These are phyloP conservation scores for Ophiothrix spiculata DNA, from an alignment of 35 echinoderm and acorn worm genomes.

Conservation along the genomic window DNA sequence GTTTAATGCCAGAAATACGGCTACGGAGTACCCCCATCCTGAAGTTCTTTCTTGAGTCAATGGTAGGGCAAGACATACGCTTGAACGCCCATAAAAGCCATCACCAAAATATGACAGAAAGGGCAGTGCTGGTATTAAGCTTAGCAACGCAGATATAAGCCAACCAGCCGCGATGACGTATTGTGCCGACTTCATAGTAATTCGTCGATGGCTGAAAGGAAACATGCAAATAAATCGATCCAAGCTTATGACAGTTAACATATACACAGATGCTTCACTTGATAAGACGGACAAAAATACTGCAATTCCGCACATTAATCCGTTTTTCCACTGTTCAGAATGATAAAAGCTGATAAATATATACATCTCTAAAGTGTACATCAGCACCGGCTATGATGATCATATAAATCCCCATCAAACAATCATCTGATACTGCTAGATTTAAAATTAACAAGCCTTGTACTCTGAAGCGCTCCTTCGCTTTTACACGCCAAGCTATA, in stretches of 20 bases:
- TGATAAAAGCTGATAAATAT: constrained; percentile 52
- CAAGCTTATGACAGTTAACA: constrained; percentile 71
- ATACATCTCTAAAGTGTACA: constrained; percentile 52
- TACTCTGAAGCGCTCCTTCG: constrained; percentile 43
- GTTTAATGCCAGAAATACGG: constrained; percentile 43
- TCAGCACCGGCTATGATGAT: constrained; percentile 79
- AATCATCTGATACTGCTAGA: constrained; percentile 69
- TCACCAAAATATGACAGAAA: constrained; percentile 11
- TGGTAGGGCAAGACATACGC: constrained; percentile 49
- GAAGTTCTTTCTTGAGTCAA: constrained; percentile 19
- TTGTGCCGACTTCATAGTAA: constrained; percentile 31
- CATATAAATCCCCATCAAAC: constrained; percentile 95
- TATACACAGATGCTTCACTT: constrained; percentile 80
- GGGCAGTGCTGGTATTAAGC: constrained; percentile 25
- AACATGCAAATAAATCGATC: constrained; percentile 84
- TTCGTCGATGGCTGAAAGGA: constrained; percentile 25
- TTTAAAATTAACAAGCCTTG: constrained; percentile 80
- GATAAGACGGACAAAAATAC: constrained; percentile 66
- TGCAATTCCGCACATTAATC: constrained; percentile 53
- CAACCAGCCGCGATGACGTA: constrained; percentile 23
- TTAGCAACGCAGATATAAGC: constrained; percentile 20
- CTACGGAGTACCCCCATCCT: constrained; percentile 44
- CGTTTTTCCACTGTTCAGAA: constrained; percentile 46
- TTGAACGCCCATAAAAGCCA: constrained; percentile 37
- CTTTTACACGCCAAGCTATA: constrained; percentile 43